These are phyloP conservation scores for Microcebus lehilahytsara DNA, from an alignment of 2,113 vertebrate genomes.

Conservation along the genomic window DNA sequence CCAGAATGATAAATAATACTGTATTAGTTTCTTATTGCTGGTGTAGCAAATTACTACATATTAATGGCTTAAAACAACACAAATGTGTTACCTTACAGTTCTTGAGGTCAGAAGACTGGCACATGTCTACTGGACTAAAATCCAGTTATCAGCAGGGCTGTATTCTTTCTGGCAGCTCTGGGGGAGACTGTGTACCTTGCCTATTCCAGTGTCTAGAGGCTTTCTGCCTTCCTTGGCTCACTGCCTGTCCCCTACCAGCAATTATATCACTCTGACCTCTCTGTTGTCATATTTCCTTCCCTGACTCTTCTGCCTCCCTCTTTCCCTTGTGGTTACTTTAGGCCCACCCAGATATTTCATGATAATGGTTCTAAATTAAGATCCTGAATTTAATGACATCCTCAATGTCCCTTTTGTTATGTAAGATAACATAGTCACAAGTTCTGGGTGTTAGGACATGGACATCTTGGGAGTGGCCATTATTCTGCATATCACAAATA, in stretches of 20 bases:
- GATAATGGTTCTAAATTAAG: neutral
- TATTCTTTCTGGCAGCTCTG: neutral
- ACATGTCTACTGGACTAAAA: neutral
- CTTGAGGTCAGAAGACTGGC: neutral
- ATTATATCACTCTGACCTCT: neutral
- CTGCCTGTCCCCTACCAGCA: neutral
- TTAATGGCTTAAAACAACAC: neutral
- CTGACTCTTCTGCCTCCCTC: neutral
- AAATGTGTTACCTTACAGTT: constrained; percentile 7
- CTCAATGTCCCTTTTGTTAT: neutral
- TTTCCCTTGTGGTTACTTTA: neutral
- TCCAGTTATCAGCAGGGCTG: neutral
- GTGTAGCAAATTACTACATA: neutral
- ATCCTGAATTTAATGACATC: neutral
- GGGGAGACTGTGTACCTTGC: neutral
- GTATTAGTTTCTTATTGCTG: neutral
- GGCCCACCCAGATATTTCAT: neutral
- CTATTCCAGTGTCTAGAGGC: neutral
- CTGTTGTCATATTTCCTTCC: neutral
- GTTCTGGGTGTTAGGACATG: neutral
- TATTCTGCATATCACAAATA: neutral
- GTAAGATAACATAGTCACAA: neutral
- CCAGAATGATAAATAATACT: constrained; percentile 18
- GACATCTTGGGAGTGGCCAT: neutral
- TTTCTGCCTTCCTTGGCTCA: neutral